A percentile compares a stretch with the other conserved stretches of the same genome.
These are phyloP conservation scores for Orthosia cruda DNA, from an alignment of 2,888 invertebrate species.

Conservation along the genomic window DNA sequence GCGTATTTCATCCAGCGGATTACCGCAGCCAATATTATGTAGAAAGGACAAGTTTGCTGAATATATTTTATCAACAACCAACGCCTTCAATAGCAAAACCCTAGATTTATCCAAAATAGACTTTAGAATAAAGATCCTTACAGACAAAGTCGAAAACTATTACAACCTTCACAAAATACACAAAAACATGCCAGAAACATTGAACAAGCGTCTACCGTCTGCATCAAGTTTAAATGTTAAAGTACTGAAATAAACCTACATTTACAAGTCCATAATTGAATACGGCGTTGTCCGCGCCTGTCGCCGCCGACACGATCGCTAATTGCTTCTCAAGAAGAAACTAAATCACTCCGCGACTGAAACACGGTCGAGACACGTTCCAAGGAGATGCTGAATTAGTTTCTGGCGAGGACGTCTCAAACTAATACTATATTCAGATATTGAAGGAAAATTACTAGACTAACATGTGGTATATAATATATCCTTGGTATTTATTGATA, in stretches of 20 bases:
- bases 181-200: slow-evolving; percentile 15
- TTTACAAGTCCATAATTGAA: slow-evolving; percentile 56
- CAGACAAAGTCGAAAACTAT: neutral
- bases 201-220: slow-evolving; percentile 4
- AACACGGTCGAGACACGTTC: slow-evolving; percentile 33
- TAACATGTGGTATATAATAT: neutral
- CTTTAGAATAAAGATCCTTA: neutral
- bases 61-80: neutral
- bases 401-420: slow-evolving; percentile 5
- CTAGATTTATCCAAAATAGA: neutral
- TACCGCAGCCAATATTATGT: too few relatives aligned
- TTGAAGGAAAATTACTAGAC: neutral
- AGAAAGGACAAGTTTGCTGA: neutral
- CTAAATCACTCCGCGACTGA: slow-evolving; percentile 60
- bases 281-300: slow-evolving; percentile 33
- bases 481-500: slow-evolving; percentile 5
- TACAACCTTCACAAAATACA: slow-evolving; percentile 10
- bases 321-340: slow-evolving; percentile 66
- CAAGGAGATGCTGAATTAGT: slow-evolving; percentile 19
- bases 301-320: slow-evolving; percentile 51
- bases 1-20: too few relatives aligned
- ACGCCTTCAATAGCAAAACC: neutral
- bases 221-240: slow-evolving; percentile 13
- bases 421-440: neutral
- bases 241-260: slow-evolving; percentile 48